A percentile compares a stretch with the other conserved stretches of the same genome.
phyloP scores from a whole-genome alignment of 2,888 invertebrate genomes.

The Machimus rusticus region DNA sequence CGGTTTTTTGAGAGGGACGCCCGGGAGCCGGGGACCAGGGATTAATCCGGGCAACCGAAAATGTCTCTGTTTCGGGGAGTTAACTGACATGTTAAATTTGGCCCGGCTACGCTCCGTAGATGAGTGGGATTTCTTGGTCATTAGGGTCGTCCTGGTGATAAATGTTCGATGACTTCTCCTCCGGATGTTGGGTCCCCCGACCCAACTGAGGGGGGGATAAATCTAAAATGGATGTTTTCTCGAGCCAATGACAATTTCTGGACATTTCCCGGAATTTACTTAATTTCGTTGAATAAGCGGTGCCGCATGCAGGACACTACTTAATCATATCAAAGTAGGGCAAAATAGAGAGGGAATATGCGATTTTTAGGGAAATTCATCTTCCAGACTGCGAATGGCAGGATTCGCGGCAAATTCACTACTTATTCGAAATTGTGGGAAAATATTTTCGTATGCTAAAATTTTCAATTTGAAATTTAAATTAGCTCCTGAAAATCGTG shows the following conservation, averaged over 20 bases:
- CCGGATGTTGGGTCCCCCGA: not conserved
- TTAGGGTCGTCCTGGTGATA: constrained; percentile 24
- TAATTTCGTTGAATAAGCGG: not conserved
- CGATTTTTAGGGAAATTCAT: not conserved
- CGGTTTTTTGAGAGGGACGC: not conserved
- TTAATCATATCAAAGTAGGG: not conserved
- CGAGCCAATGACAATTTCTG: not conserved
- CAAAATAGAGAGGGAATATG: not conserved
- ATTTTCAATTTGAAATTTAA: not conserved
- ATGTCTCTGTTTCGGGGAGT: constrained; percentile 25
- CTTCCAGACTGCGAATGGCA: not conserved
- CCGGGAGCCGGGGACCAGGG: not conserved
- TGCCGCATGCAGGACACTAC: not conserved
- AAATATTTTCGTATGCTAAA: constrained; percentile 1
- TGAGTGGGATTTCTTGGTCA: constrained; percentile 33
- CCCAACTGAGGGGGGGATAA: not conserved
- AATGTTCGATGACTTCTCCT: not conserved
- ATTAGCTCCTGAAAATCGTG: not conserved
- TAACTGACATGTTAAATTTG: constrained; percentile 35
- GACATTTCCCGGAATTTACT: not conserved
- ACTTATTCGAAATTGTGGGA: not conserved
- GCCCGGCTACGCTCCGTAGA: not conserved
- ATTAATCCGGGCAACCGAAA: constrained; percentile 21
- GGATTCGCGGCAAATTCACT: not conserved
- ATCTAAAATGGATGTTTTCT: not conserved